phyloP scores from a whole-genome alignment of 2,113 vertebrate species.

The Toxostoma redivivum region DNA sequence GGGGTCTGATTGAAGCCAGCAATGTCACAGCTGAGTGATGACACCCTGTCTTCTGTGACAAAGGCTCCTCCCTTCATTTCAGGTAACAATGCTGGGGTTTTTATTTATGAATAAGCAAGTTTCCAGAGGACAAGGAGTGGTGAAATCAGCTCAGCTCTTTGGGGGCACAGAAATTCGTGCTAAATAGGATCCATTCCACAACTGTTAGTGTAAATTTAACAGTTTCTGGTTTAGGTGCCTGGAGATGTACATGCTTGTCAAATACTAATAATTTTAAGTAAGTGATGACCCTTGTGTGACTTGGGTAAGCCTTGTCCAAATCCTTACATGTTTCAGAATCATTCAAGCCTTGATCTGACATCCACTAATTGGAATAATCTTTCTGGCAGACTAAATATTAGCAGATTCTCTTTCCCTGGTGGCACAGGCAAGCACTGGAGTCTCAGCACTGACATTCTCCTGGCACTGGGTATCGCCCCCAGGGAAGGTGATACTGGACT shows the following conservation, averaged over 20 bases:
- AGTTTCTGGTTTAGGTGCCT: not conserved
- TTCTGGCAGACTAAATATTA: constrained; percentile 66
- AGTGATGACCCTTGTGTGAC: constrained; percentile 4
- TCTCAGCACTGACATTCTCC: constrained; percentile 22
- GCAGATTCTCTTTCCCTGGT: constrained; percentile 31
- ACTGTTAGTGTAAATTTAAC: not conserved
- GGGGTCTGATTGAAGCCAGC: not conserved
- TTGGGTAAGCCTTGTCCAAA: constrained; percentile 5
- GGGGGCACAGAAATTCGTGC: not conserved
- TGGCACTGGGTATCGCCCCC: not conserved
- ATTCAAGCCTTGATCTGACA: constrained; percentile 39
- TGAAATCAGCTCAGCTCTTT: not conserved
- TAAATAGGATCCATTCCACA: not conserved
- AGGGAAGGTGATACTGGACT: not conserved
- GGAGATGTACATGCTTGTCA: constrained; percentile 9
- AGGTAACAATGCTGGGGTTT: not conserved
- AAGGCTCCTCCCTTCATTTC: not conserved
- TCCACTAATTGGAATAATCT: constrained; percentile 17
- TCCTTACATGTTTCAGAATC: not conserved
- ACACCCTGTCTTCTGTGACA: not conserved
- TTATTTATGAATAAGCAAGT: constrained; percentile 5
- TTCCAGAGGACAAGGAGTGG: not conserved
- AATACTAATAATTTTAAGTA: constrained; percentile 25
- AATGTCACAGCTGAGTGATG: not conserved
- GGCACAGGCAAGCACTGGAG: not conserved